Percentiles rank a stretch among this genome's conserved stretches.
Evolutionary conservation across 2,888 invertebrate species (phyloP).

Genomic region (Dyspetes luteomarginatus): DNA sequence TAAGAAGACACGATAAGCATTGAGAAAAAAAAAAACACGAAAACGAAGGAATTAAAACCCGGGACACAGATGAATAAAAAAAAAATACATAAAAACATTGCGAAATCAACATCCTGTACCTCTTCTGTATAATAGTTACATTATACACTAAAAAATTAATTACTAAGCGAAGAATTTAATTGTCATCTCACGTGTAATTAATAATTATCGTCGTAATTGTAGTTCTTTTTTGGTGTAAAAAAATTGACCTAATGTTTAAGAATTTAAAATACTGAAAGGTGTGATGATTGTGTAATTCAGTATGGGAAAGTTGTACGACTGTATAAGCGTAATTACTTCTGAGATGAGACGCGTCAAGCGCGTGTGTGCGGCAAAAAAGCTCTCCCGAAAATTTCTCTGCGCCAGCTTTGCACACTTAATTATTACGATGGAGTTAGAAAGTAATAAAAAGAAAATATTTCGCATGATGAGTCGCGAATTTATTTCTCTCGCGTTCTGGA

Average conservation of each 20-base stretch:
- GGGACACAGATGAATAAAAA: conserved; percentile 44
- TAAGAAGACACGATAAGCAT: conserved; percentile 13
- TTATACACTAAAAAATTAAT: conserved; percentile 75
- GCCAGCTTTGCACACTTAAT: conserved; percentile 30
- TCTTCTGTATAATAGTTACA: conserved; percentile 82
- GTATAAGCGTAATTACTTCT: conserved; percentile 56
- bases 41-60: too few relatives aligned
- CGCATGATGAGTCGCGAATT: conserved; percentile 31
- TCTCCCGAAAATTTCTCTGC: conserved; percentile 39
- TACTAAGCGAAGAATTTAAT: conserved; percentile 70
- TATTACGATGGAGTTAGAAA: conserved; percentile 51
- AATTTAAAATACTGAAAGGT: conserved; percentile 74
- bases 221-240: conserved; percentile 82
- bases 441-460: conserved; percentile 28
- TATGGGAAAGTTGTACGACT: conserved; percentile 58
- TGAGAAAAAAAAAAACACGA: conserved; percentile 46
- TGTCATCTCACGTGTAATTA: conserved; percentile 82
- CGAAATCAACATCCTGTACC: conserved; percentile 78
- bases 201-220: conserved; percentile 82
- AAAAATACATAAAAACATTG: conserved; percentile 44
- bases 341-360: conserved; percentile 50
- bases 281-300: conserved; percentile 70
- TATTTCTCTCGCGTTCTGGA: conserved; percentile 7
- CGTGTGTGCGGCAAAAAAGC: conserved; percentile 41
- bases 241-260: conserved; percentile 81